phyloP scores from a whole-genome alignment of 2,113 vertebrate species.

The Thinocorus orbignyianus region DNA sequence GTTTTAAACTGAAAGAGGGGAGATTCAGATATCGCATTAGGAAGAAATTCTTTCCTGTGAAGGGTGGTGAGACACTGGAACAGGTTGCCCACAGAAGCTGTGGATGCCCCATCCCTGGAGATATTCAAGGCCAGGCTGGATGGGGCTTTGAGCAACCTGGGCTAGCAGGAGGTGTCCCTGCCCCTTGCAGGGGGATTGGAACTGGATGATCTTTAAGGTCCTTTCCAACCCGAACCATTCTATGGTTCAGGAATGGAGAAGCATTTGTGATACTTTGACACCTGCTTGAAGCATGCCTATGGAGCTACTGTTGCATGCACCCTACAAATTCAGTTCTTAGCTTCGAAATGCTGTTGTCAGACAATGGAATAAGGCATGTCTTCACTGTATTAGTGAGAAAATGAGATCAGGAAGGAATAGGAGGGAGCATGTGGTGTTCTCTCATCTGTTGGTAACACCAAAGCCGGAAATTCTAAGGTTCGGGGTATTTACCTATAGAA shows the following conservation, averaged over 20 bases:
- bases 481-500: not conserved
- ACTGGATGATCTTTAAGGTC: too few relatives aligned
- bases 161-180: too few relatives aligned
- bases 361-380: not conserved
- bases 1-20: too few relatives aligned
- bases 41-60: too few relatives aligned
- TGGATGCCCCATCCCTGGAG: too few relatives aligned
- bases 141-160: too few relatives aligned
- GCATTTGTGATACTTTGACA: not conserved
- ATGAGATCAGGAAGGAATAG: not conserved
- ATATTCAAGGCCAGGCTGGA: too few relatives aligned
- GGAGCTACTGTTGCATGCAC: not conserved
- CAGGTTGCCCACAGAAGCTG: too few relatives aligned
- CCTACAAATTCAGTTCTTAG: not conserved
- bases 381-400: not conserved
- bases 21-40: too few relatives aligned
- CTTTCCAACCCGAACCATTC: too few relatives aligned
- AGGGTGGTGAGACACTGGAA: too few relatives aligned
- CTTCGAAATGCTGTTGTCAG: not conserved
- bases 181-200: too few relatives aligned
- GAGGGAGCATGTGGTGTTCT: accelerated
- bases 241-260: not conserved
- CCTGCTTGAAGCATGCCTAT: not conserved
- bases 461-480: not conserved
- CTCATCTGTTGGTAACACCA: not conserved